Base-by-base conservation (phyloP, 1,140 invertebrate genomes). In the Calosoma granatense region DNA sequence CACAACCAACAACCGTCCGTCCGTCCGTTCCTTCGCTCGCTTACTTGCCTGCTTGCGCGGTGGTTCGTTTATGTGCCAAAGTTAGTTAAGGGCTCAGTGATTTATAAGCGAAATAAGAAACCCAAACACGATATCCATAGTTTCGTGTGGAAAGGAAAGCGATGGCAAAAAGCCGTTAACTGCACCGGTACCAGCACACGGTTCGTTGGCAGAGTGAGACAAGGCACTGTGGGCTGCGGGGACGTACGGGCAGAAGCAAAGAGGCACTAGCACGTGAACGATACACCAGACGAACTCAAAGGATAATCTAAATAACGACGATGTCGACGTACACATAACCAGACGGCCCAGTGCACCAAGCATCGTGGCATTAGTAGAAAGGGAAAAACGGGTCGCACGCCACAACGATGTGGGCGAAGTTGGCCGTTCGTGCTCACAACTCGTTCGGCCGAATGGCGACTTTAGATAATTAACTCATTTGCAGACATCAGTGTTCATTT, bases 401-500 rank as follows among this genome's bases (percentile, higher is more conserved):
- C 41, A 47, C 41, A 47, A 47, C 17, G 41, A 47, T 47, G 41
- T 47, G 41, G 41, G 41, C 17, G 15, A 47, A 47, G 41, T 47
- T 47, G 26, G 26, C n/a, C 26, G 26, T n/a, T n/a, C 26, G 26
- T 30, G 26, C 26, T 30, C 14, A 14, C 26, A 30, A 30, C 26
- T 30, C 26, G 26, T 47, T 47, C 41, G 41, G 41, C 6, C 41
- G 41, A 47, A 47, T 47, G 41, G 41, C 41, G 41, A 47, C 41
- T 47, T 65, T 65, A 62, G 67, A 66, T 67, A 69, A 69, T 69
- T 69, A 69, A 68, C 66, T 68, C 62, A 64, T 68, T 68, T 66
- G 59, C 65, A 63, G 62, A 63, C 59, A 63, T 63, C 58, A 54
- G 59, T 60, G 56, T 60, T 60, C 63, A 66, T 68, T 68, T 67